These are phyloP conservation scores for Rhagoletis pomonella DNA, from an alignment of 1,140 invertebrate species.

Conservation along the genomic window DNA sequence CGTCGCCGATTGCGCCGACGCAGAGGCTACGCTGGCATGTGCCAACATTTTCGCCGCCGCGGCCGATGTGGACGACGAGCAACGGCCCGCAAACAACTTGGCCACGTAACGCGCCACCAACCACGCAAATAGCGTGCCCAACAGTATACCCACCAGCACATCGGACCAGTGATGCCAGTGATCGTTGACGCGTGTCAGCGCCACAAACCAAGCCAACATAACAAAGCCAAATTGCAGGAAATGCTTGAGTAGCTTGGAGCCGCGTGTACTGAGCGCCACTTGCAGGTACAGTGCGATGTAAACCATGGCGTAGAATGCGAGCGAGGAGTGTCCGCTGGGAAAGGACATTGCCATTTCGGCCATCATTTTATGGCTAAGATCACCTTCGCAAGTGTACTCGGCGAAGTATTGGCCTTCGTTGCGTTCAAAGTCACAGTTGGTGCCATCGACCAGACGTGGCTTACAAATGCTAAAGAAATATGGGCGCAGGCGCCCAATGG, in stretches of 20 bases:
- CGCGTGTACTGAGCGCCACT: slow-evolving; percentile 81
- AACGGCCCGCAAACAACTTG: slow-evolving; percentile 61
- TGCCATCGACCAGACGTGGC: slow-evolving; percentile 76
- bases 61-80: slow-evolving; percentile 40
- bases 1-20: slow-evolving; percentile 43
- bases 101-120: slow-evolving; percentile 74
- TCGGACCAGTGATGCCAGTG: slow-evolving; percentile 95
- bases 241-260: slow-evolving; percentile 85
- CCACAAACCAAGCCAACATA: slow-evolving; percentile 86
- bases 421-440: slow-evolving; percentile 76
- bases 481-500: slow-evolving; percentile 91
- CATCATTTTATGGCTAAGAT: slow-evolving; percentile 76
- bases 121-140: slow-evolving; percentile 77
- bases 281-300: slow-evolving; percentile 91
- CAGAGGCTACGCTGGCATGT: slow-evolving; percentile 15
- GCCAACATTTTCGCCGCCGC: slow-evolving; percentile 50
- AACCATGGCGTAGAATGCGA: slow-evolving; percentile 86
- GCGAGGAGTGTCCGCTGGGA: slow-evolving; percentile 87
- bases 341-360: slow-evolving; percentile 87
- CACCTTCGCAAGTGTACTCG: slow-evolving; percentile 78
- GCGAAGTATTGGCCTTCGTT: slow-evolving; percentile 80
- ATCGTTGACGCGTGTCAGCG: slow-evolving; percentile 90
- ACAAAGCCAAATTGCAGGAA: slow-evolving; percentile 84
- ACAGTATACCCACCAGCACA: slow-evolving; percentile 77
- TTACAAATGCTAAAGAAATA: slow-evolving; percentile 89